Evolutionary conservation across 2,888 invertebrate species (phyloP).

Genomic region (Melanargia galathea): DNA sequence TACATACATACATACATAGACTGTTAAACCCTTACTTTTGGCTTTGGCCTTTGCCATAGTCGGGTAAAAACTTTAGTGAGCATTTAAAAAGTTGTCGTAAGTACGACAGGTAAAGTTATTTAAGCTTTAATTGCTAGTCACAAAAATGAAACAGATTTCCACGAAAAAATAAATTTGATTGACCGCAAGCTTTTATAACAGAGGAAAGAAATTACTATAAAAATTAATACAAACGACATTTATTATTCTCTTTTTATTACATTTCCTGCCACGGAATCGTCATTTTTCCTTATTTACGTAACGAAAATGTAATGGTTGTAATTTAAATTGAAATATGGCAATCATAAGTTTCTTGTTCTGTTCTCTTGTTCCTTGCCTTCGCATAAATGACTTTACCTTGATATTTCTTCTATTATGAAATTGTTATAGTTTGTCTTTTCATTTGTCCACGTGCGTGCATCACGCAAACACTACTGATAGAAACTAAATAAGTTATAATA

Average conservation of each 20-base stretch:
- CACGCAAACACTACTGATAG: too few species aligned
- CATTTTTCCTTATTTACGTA: slow-evolving; percentile 55
- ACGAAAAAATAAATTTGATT: slow-evolving; percentile 12
- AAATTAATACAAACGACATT: slow-evolving; percentile 55
- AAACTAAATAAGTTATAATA: too few species aligned
- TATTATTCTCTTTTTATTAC: slow-evolving; percentile 51
- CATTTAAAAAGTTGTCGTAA: neutral
- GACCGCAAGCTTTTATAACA: slow-evolving; percentile 20
- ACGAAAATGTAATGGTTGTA: slow-evolving; percentile 54
- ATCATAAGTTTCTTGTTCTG: slow-evolving; percentile 7
- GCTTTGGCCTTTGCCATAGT: too few species aligned
- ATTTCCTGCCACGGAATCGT: slow-evolving; percentile 34
- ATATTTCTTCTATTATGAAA: too few species aligned
- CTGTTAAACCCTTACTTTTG: too few species aligned
- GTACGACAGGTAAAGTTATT: neutral
- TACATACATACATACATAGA: too few species aligned
- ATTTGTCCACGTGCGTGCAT: too few species aligned
- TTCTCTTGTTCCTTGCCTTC: neutral
- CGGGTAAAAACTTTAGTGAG: too few species aligned
- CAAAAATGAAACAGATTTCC: neutral
- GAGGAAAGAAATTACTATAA: slow-evolving; percentile 35
- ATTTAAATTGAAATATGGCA: slow-evolving; percentile 60
- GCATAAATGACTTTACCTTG: neutral
- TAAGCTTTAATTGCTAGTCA: neutral
- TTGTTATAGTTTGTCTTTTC: too few species aligned